Conservation (phyloP, 2,888 invertebrate genomes). For the Balanococcus diminutus region DNA sequence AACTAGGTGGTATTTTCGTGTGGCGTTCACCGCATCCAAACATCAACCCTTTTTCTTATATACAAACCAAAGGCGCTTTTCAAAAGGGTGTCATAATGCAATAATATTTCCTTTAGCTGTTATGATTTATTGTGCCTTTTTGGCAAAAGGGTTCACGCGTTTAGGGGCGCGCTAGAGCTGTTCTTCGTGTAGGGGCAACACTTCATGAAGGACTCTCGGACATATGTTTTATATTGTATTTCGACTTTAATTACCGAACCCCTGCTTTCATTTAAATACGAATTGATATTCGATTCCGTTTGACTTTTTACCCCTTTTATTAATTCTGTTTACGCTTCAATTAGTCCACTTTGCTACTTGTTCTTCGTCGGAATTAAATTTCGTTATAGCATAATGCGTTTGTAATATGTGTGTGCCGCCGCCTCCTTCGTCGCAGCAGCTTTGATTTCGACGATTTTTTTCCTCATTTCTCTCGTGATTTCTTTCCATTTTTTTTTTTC, state of each 20-base stretch:
- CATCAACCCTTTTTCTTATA: slow-evolving; percentile 44
- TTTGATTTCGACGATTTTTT: not conserved
- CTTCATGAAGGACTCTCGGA: slow-evolving; percentile 54
- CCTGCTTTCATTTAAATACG: slow-evolving; percentile 53
- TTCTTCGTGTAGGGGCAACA: slow-evolving; percentile 50
- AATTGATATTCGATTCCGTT: slow-evolving; percentile 55
- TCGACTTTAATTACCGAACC: slow-evolving; percentile 50
- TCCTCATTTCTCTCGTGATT: not conserved
- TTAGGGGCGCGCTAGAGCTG: slow-evolving; percentile 46
- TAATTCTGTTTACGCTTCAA: slow-evolving; percentile 49
- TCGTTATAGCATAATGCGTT: slow-evolving; percentile 26
- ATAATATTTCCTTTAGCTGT: slow-evolving; percentile 54
- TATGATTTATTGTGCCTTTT: slow-evolving; percentile 51
- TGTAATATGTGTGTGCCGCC: not conserved
- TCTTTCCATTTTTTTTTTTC: not conserved
- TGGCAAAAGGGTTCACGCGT: slow-evolving; percentile 45
- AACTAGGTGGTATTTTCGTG: not conserved
- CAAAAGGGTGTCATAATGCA: slow-evolving; percentile 53
- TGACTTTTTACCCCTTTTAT: slow-evolving; percentile 54
- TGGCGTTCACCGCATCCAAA: slow-evolving; percentile 21
- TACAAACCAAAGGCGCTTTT: slow-evolving; percentile 27
- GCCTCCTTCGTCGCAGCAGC: too few species aligned
- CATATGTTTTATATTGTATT: slow-evolving; percentile 55
- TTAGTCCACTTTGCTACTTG: slow-evolving; percentile 53
- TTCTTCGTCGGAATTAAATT: slow-evolving; percentile 21